phyloP scores from a whole-genome alignment of 1,140 invertebrate genomes.

The Parasteatoda tepidariorum region DNA sequence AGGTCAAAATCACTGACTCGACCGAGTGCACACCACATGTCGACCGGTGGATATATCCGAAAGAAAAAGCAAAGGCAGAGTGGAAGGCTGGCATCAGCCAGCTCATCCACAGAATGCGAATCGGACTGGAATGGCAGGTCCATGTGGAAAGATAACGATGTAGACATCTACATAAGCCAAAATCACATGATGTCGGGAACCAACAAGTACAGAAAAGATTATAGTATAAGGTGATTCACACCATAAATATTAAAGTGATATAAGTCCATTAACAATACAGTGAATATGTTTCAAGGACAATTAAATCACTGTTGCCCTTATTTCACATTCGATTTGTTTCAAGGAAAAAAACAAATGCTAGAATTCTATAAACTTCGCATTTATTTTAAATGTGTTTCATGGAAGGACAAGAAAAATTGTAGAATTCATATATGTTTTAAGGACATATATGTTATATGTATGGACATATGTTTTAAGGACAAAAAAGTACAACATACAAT shows the following conservation, averaged over 20 bases:
- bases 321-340: no score
- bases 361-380: no score
- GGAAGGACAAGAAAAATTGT: no score
- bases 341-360: no score
- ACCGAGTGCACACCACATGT: conserved; percentile 6
- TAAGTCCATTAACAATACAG: no score
- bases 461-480: no score
- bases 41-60: neutral
- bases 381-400: no score
- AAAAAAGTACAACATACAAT: neutral
- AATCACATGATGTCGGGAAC: conserved; percentile 70
- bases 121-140: conserved; percentile 68
- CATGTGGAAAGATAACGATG: conserved; percentile 95
- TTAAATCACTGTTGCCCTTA: no score
- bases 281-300: neutral
- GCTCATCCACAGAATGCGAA: conserved; percentile 74
- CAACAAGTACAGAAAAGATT: conserved; percentile 32
- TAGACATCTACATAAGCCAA: conserved; percentile 93
- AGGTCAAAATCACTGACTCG: conserved; percentile 13
- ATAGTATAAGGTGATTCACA: conserved; percentile 18
- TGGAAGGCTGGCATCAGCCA: conserved; percentile 63
- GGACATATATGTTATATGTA: no score
- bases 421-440: no score
- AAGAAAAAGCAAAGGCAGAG: conserved; percentile 62
- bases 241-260: no score